Base-by-base conservation (phyloP, 2,888 invertebrate genomes). In the Ophioninae sp. region DNA sequence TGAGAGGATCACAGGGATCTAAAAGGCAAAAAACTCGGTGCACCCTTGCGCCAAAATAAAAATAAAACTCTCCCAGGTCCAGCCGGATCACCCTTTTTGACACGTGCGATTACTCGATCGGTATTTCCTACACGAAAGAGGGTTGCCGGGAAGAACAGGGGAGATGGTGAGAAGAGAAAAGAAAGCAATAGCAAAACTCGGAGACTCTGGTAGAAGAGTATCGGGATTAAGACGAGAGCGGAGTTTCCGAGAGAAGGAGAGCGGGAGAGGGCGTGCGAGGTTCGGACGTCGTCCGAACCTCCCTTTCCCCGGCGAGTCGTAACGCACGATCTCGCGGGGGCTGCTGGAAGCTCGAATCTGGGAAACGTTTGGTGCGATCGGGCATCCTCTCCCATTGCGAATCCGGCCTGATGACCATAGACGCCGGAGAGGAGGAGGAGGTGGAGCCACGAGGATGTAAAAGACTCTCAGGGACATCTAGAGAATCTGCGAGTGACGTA, bases 211-310 rank as follows among this genome's bases (percentile, higher is more conserved):
- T 65, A 81, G 69, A 65, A 83, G 59, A 79, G 88, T 88, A 90
- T 90, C 91, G 88, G 89, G 91, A 91, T 91, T 91, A 88, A 91
- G 90, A 90, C 87, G 89, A 88, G 87, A 87, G 84, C 59, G 7
- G 59, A 59, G 50, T 17, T 13, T 17, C 6, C 6, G 81, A 83
- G 84, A 80, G 83, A 69, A 82, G 17, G 17, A 7, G 73, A 79
- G 72, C 75, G 75, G 79, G 79, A 77, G 78, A 81, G 81, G 81
- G 84, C 57, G 75, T 37, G 62, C 80, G 73, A 86, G 82, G 84
- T 73, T 82, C 87, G 81, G 79, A 64, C 56, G 30, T 21, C 30
- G 68, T 75, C 41, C 37, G 79, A 59, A 77, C 77, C 80, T 78
- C 69, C 82, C 74, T 78, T 82, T 70, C 17, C 61, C 50, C 68